A percentile compares a stretch with the other conserved stretches of the same genome.
Conservation (phyloP, 2,113 vertebrate genomes). For the Rhinogobius similis region DNA sequence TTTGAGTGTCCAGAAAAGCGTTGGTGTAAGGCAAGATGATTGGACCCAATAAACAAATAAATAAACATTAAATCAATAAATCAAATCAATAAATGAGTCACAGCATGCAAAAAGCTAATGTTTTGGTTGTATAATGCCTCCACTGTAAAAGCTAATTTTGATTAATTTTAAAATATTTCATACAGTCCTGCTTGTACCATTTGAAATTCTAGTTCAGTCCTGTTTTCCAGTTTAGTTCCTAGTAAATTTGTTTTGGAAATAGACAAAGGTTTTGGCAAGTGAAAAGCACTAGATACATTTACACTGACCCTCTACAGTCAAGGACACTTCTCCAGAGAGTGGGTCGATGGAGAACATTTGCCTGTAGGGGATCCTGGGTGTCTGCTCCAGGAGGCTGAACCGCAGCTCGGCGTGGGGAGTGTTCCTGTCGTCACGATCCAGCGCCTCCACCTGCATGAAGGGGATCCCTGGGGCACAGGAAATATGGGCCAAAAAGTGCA, state of each 20-base stretch:
- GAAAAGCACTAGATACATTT: not conserved
- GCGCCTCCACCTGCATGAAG: conserved; percentile 79
- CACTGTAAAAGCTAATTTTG: not conserved
- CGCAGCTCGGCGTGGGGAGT: conserved; percentile 80
- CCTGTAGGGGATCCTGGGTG: conserved; percentile 76
- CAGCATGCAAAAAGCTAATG: not conserved
- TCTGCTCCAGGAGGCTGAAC: conserved; percentile 79
- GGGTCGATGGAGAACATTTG: conserved; percentile 78
- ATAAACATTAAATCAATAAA: too few species aligned
- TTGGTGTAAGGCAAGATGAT: too few species aligned
- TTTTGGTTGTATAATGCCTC: not conserved
- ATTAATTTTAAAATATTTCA: not conserved
- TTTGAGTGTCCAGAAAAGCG: too few species aligned
- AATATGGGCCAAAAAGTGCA: not conserved
- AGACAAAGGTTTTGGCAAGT: too few species aligned
- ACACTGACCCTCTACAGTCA: conserved; percentile 79
- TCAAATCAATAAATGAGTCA: not conserved
- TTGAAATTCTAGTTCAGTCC: not conserved
- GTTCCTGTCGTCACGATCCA: conserved; percentile 74
- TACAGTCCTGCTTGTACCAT: not conserved
- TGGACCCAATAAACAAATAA: too few species aligned
- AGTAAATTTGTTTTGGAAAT: not conserved
- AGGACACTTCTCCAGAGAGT: conserved; percentile 74
- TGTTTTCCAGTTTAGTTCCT: not conserved
- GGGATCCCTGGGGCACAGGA: conserved; percentile 59